Base-by-base conservation (phyloP, 2,797 vertebrate genomes). In the Melanotaenia boesemani region DNA sequence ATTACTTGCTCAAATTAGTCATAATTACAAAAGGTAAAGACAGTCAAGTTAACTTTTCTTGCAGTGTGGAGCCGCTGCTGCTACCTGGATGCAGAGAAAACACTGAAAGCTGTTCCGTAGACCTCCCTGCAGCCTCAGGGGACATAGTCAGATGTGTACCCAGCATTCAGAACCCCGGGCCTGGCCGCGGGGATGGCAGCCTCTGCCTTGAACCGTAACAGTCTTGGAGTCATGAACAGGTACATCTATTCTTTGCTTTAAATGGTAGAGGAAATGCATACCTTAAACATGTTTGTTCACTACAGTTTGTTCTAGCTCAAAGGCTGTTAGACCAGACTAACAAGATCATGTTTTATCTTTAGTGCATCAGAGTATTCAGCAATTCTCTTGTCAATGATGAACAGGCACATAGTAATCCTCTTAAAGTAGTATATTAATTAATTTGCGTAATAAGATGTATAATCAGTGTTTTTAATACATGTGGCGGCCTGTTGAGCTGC, bases 201-300 rank as follows among this genome's bases (percentile, higher is more conserved):
- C 12, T 92, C 90, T 90, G 89, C 92, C 89, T 63, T 93, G 79
- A 93, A 93, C 67, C 80, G 88, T 28, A 92, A 87, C 80, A 59
- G 74, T 84, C 86, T 90, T 1, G 72, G 74, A 89, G 83, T 91
- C 86, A 94, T 94, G 92, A 93, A 87, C 87, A 92, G 91, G 93
- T 41, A 44, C 76, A 41, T 46, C 13, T 58, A 26, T 55, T 15
- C 10, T 52, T 41, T 22, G 6, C 4, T 22, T 59, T 58, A 55
- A 32, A 20, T 58, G 22, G 61, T 50, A 32, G 13, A 18, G 36
- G 56, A 80, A 71, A 72, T 68, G 20, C 48, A 73, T 60, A 28
- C 48, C 57, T 73, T 1, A 62, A 74, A 70, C 59, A 20, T 60
- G 44, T 78, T 72, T 73, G 55, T 41, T 63, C 16, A 46, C 57